Percentiles rank a stretch among this genome's conserved stretches.
Conservation (phyloP, 2,797 vertebrate genomes). For the Anguilla obscura region DNA sequence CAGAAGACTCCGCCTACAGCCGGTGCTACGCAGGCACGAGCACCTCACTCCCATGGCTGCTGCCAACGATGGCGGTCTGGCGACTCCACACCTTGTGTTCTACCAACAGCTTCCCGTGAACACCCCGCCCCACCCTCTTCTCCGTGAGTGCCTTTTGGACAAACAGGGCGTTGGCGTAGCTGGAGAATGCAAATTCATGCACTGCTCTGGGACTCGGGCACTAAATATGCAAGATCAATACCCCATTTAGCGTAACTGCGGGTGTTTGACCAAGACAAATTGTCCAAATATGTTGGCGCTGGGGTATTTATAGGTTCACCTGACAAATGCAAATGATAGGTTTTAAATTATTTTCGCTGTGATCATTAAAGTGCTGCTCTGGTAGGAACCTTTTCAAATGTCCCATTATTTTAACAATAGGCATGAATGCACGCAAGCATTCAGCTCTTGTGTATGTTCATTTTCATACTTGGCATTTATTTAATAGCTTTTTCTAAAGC, state of each 20-base stretch:
- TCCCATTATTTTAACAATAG: neutral
- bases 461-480: neutral
- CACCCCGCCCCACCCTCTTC: conserved; percentile 19
- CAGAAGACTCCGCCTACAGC: conserved; percentile 41
- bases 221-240: neutral
- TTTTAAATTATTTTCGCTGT: neutral
- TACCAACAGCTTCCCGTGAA: conserved; percentile 11
- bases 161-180: neutral
- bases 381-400: neutral
- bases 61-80: neutral
- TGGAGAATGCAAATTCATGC: neutral
- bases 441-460: neutral
- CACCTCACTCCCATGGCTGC: conserved; percentile 15
- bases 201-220: neutral
- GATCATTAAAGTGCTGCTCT: neutral
- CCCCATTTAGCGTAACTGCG: neutral
- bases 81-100: conserved; percentile 42
- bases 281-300: neutral
- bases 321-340: neutral
- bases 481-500: neutral
- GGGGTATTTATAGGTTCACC: neutral
- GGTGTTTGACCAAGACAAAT: conserved; percentile 4
- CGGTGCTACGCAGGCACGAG: conserved; percentile 44
- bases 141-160: conserved; percentile 34
- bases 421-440: neutral